Evolutionary conservation across 1,140 invertebrate species (phyloP).

Genomic region (Eupeodes corollae): DNA sequence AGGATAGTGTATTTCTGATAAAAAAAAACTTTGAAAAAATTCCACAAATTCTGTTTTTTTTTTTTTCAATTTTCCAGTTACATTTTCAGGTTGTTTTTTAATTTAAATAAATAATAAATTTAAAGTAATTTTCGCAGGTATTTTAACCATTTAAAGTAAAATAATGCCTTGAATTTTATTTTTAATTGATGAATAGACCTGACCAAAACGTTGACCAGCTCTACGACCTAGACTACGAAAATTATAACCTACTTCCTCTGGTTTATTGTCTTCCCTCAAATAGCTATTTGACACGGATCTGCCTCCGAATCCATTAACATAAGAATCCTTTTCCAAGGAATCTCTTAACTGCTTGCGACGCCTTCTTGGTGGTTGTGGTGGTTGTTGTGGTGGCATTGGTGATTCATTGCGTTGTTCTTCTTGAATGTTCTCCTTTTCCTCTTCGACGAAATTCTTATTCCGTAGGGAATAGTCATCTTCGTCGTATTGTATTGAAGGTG

Average conservation of each 20-base stretch:
- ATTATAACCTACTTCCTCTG: slow-evolving; percentile 23
- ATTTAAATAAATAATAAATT: too few relatives aligned
- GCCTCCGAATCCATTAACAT: slow-evolving; percentile 36
- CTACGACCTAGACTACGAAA: too few relatives aligned
- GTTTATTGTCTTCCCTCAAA: slow-evolving; percentile 21
- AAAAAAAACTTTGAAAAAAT: too few relatives aligned
- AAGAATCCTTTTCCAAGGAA: slow-evolving; percentile 39
- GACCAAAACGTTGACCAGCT: too few relatives aligned
- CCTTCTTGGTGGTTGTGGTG: slow-evolving; percentile 25
- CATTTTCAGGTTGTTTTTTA: too few relatives aligned
- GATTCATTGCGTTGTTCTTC: slow-evolving; percentile 13
- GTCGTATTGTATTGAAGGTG: slow-evolving; percentile 3
- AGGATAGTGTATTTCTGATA: too few relatives aligned
- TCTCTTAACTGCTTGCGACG: slow-evolving; percentile 35
- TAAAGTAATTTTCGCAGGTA: too few relatives aligned
- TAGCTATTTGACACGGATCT: slow-evolving; percentile 35
- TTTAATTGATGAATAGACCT: too few relatives aligned
- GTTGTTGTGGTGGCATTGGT: not conserved
- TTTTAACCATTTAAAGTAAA: not conserved
- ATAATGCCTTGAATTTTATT: too few relatives aligned
- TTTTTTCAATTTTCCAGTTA: too few relatives aligned
- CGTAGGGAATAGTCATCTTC: slow-evolving; percentile 22
- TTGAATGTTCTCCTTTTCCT: slow-evolving; percentile 31
- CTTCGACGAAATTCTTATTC: slow-evolving; percentile 25
- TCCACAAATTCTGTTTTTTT: too few relatives aligned